phyloP scores from a whole-genome alignment of 2,113 vertebrate genomes.

The Halichoerus grypus region DNA sequence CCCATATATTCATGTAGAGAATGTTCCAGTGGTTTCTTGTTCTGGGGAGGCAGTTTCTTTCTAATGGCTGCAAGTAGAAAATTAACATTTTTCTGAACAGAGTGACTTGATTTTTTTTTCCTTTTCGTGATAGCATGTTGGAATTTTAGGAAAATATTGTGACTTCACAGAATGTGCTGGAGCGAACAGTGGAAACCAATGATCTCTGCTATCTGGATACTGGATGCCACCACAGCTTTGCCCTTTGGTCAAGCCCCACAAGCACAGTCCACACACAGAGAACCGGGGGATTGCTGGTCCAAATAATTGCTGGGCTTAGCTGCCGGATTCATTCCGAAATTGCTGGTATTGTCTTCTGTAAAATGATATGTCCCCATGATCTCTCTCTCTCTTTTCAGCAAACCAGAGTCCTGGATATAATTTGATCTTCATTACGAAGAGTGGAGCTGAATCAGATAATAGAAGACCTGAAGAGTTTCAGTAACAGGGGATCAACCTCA shows the following conservation, averaged over 20 bases:
- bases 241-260: background rate
- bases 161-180: background rate
- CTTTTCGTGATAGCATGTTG: background rate
- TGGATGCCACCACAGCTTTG: background rate
- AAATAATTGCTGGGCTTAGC: slow-evolving; percentile 68
- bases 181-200: background rate
- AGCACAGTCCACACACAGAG: slow-evolving; percentile 2
- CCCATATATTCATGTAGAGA: background rate
- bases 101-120: background rate
- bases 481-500: slow-evolving; percentile 39
- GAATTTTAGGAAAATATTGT: slow-evolving; percentile 55
- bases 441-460: slow-evolving; percentile 66
- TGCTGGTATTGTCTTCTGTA: slow-evolving; percentile 71
- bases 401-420: slow-evolving; percentile 76
- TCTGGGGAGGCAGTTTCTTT: background rate
- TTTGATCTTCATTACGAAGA: slow-evolving; percentile 75
- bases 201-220: background rate
- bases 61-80: slow-evolving; percentile 6
- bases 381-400: slow-evolving; percentile 72
- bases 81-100: slow-evolving; percentile 37
- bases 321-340: slow-evolving; percentile 73
- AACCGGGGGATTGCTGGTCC: slow-evolving; percentile 35
- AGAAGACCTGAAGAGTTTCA: slow-evolving; percentile 65
- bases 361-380: slow-evolving; percentile 65
- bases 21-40: background rate